Conservation (phyloP, 2,797 vertebrate genomes). For the Chrysocyon brachyurus region DNA sequence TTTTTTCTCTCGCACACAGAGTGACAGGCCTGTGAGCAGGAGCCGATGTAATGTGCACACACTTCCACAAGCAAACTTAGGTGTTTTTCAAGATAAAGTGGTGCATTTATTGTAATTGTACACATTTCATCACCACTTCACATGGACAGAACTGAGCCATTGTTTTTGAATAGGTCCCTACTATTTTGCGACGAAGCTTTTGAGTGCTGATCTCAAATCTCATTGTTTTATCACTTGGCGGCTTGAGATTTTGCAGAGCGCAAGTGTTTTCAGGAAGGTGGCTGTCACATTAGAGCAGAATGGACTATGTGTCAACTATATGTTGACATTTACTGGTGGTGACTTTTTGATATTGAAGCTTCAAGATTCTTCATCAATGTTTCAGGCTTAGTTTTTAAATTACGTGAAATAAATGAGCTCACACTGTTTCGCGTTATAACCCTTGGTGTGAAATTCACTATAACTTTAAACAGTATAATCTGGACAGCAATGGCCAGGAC, state of each 20-base stretch:
- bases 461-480: conserved; percentile 46
- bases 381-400: conserved; percentile 54
- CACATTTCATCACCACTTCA: not conserved
- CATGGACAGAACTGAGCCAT: not conserved
- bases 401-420: conserved; percentile 51
- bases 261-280: not conserved
- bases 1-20: not conserved
- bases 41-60: not conserved
- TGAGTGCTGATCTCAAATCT: not conserved
- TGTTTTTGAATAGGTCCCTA: not conserved
- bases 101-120: not conserved
- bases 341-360: conserved; percentile 51
- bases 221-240: not conserved
- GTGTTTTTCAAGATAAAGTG: not conserved
- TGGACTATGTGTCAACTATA: not conserved
- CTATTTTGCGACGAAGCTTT: not conserved
- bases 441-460: conserved; percentile 4
- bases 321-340: conserved; percentile 66
- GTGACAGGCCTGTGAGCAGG: not conserved
- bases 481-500: conserved; percentile 6
- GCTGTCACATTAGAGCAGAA: not conserved
- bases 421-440: accelerated
- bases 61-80: not conserved
- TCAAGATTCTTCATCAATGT: conserved; percentile 1
- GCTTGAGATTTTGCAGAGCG: not conserved